Base-by-base conservation (phyloP, 1,140 invertebrate species). In the Diorhabda carinulata region DNA sequence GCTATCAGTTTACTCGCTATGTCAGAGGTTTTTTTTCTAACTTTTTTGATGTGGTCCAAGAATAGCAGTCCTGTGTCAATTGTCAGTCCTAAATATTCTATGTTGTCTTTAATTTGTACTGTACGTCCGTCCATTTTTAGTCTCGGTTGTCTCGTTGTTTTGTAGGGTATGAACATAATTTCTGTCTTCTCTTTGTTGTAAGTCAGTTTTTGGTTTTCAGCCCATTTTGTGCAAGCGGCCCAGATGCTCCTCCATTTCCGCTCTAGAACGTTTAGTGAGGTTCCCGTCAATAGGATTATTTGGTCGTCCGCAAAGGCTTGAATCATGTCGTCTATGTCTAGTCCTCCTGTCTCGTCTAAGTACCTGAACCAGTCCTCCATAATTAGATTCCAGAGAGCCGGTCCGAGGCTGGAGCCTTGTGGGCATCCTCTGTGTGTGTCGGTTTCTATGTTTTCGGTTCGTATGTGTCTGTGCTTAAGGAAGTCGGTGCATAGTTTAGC, bases 361-460 rank as follows among this genome's bases (percentile, higher is more conserved):
- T 6, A 45, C 5, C 45, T 45, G 40, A 70, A 70, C 71, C 68
- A 73, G 8, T 63, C 67, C 52, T 76, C 72, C 73, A 76, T 71
- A 4, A 60, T 44, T 2, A 75, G 25, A 7, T 74, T 57, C 70
- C 74, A 76, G 6, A 74, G 61, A 4, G 57, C 58, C 0, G 75
- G 74, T 7, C 74, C 74, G 5, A 77, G 62, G 9, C 72, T 65
- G 4, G 66, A 70, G 1, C 76, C 76, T 63, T 78, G 72, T 6
- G 73, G 74, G 45, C 77, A 77, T 8, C 77, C 77, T 59, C 62
- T 69, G 5, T 63, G 44, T 8, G 68, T 67, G 2, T 45, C 3
- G 43, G 42, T 58, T 0, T 57, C 68, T 9, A 72, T 59, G 7
- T 8, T 57, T 59, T 69, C 67, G 4, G 61, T 61, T 2, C n/a